These are phyloP conservation scores for Oryctes rhinoceros DNA, from an alignment of 1,140 invertebrate genomes.

Conservation along the genomic window DNA sequence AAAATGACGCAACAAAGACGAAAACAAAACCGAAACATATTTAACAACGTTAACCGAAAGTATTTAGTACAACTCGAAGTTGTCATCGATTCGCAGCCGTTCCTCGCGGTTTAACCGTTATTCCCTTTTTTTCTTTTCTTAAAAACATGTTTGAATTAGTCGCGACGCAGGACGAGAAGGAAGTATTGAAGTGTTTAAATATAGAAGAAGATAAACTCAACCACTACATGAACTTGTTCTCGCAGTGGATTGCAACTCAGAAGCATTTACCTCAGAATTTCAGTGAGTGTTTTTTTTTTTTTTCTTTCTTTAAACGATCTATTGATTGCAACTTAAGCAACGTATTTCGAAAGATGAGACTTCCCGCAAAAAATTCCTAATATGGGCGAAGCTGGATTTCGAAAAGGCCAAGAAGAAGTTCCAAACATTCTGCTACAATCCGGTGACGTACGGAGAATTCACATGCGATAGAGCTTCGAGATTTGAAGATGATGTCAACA, in stretches of 20 bases:
- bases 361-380: not conserved
- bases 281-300: not conserved
- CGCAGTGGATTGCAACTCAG: not conserved
- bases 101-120: too few relatives aligned
- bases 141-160: too few relatives aligned
- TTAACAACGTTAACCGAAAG: too few relatives aligned
- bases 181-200: not conserved
- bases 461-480: not conserved
- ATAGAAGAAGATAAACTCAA: not conserved
- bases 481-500: not conserved
- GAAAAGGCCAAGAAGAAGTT: slow-evolving; percentile 1
- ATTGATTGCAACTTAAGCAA: too few relatives aligned
- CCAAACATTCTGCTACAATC: not conserved
- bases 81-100: too few relatives aligned
- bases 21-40: too few relatives aligned
- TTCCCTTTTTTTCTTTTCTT: too few relatives aligned
- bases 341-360: not conserved
- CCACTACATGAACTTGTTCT: not conserved
- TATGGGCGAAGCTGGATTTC: slow-evolving; percentile 15
- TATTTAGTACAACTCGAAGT: too few relatives aligned
- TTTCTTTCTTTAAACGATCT: too few relatives aligned
- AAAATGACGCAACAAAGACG: too few relatives aligned
- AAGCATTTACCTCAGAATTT: not conserved
- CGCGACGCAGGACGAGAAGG: too few relatives aligned
- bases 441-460: not conserved